Conservation (phyloP, 2,888 invertebrate species). For the Tyria jacobaeae region DNA sequence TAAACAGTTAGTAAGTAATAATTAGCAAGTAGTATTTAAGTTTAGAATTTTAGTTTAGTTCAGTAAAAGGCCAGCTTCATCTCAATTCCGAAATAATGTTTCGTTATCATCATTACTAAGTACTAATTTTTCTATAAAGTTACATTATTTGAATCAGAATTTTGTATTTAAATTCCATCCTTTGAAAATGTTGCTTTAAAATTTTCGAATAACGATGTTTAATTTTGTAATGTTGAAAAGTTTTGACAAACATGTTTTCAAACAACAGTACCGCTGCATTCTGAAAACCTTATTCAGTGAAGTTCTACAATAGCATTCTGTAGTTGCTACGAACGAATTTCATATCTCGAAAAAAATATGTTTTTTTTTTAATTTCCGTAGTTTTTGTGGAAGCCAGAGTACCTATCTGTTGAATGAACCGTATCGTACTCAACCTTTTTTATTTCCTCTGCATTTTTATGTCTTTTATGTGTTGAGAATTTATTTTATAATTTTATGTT, state of each 20-base stretch:
- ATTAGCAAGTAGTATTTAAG: no score
- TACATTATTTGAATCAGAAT: neutral
- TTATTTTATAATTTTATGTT: conserved; percentile 19
- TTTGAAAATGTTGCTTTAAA: neutral
- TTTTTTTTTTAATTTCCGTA: conserved; percentile 39
- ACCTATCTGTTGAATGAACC: conserved; percentile 16
- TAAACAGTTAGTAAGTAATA: no score
- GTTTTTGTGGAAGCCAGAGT: conserved; percentile 28
- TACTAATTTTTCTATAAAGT: neutral
- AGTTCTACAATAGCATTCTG: conserved; percentile 10
- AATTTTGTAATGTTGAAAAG: conserved; percentile 1
- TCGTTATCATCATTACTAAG: neutral
- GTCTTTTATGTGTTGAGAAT: conserved; percentile 10
- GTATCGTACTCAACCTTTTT: conserved; percentile 12
- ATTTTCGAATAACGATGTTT: neutral
- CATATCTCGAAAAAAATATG: conserved; percentile 11
- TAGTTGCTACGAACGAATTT: conserved; percentile 1
- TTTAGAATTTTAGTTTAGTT: no score
- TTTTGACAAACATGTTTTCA: conserved; percentile 2
- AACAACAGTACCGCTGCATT: conserved; percentile 9
- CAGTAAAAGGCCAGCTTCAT: no score
- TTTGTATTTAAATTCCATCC: neutral
- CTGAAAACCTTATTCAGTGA: conserved; percentile 9
- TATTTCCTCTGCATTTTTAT: conserved; percentile 13
- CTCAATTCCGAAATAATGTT: no score